phyloP scores from a whole-genome alignment of 2,888 invertebrate species.

The Miltochrista miniata region DNA sequence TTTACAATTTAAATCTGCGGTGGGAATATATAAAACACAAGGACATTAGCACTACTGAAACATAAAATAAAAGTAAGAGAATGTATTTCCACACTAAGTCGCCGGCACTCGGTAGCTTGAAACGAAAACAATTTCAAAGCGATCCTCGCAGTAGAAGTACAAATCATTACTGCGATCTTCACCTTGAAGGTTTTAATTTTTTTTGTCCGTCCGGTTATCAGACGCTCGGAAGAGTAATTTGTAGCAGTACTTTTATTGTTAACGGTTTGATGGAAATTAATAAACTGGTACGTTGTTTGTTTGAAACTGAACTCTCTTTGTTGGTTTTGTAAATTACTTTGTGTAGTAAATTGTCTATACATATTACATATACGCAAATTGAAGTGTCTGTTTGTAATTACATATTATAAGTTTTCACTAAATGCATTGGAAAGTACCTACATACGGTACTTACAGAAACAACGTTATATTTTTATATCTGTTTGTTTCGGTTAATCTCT shows the following conservation, averaged over 20 bases:
- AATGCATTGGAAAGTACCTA: no score
- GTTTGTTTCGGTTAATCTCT: no score
- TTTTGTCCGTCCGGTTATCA: conserved; percentile 51
- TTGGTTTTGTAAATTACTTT: no score
- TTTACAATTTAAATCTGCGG: no score
- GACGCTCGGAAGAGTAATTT: conserved; percentile 52
- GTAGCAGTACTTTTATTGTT: conserved; percentile 50
- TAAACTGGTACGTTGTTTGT: conserved; percentile 34
- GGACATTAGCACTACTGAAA: background rate
- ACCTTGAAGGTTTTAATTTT: conserved; percentile 57
- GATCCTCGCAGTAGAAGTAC: conserved; percentile 47
- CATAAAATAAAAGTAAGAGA: conserved; percentile 15
- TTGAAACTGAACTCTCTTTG: background rate
- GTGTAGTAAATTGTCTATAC: no score
- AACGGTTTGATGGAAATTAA: conserved; percentile 51
- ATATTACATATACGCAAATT: no score
- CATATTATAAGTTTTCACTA: no score
- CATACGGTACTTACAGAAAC: no score
- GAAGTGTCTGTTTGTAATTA: no score
- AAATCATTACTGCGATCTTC: conserved; percentile 67
- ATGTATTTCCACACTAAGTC: conserved; percentile 40
- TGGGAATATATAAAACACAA: no score
- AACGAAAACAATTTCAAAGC: conserved; percentile 68
- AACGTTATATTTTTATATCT: no score
- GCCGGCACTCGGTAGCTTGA: conserved; percentile 47